A percentile compares a stretch with the other conserved stretches of the same genome.
These are phyloP conservation scores for Rhyacophila brunnea DNA, from an alignment of 1,140 invertebrate species.

Conservation along the genomic window DNA sequence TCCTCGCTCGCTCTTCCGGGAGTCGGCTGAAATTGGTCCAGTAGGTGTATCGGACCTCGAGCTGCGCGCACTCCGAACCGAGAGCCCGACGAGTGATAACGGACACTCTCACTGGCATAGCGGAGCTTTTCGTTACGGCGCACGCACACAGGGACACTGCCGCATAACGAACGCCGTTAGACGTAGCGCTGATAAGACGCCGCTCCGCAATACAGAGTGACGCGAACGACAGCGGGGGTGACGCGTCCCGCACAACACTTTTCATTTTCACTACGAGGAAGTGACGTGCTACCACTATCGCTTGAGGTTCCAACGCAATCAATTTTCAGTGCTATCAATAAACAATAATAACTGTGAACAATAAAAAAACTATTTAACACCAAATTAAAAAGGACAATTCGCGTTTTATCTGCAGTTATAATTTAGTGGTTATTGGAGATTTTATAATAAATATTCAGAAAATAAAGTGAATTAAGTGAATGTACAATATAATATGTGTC, in stretches of 20 bases:
- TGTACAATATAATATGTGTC: too few relatives aligned
- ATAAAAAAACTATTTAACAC: neutral
- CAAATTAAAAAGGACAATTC: neutral
- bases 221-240: conserved; percentile 11
- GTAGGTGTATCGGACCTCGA: conserved; percentile 32
- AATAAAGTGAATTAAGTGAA: too few relatives aligned
- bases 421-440: too few relatives aligned
- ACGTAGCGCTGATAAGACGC: conserved; percentile 15
- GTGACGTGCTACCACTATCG: too few relatives aligned
- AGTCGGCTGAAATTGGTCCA: conserved; percentile 33
- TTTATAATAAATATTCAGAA: too few relatives aligned
- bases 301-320: neutral
- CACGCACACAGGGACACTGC: too few relatives aligned
- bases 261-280: conserved; percentile 9
- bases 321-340: neutral
- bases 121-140: conserved; percentile 20
- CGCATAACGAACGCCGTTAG: conserved; percentile 9
- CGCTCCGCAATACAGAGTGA: conserved; percentile 9
- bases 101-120: conserved; percentile 25
- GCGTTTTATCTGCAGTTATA: too few relatives aligned
- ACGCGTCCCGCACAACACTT: conserved; percentile 11
- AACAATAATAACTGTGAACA: neutral
- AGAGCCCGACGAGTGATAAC: conserved; percentile 16
- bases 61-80: conserved; percentile 24
- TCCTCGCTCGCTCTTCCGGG: conserved; percentile 29